Percentiles rank a stretch among this genome's conserved stretches.
phyloP scores from a whole-genome alignment of 2,797 vertebrate genomes.

The Sebastes nivosus region DNA sequence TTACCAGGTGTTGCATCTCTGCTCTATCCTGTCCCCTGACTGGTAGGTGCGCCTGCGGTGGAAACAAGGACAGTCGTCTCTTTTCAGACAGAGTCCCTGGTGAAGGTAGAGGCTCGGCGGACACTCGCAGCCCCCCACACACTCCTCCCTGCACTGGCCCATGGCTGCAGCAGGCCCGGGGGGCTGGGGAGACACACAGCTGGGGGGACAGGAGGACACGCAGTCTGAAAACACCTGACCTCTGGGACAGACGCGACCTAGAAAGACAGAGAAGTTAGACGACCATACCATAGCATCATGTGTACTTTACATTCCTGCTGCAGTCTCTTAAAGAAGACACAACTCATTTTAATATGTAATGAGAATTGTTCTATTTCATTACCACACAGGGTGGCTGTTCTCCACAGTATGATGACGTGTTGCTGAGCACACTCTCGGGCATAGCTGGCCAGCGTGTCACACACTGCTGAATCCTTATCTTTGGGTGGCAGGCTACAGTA shows the following conservation, averaged over 20 bases:
- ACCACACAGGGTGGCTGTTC: conserved; percentile 86
- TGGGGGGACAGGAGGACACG: conserved; percentile 86
- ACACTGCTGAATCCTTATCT: conserved; percentile 66
- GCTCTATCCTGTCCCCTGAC: conserved; percentile 83
- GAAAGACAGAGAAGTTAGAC: neutral
- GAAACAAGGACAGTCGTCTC: conserved; percentile 86
- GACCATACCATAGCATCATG: neutral
- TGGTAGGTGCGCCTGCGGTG: conserved; percentile 82
- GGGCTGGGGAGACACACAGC: conserved; percentile 75
- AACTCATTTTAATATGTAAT: neutral
- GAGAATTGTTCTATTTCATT: neutral
- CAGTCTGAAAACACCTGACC: conserved; percentile 90
- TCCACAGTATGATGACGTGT: conserved; percentile 82
- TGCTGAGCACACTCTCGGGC: conserved; percentile 86
- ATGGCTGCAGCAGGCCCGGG: conserved; percentile 36
- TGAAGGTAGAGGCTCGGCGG: conserved; percentile 81
- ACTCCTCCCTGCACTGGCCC: conserved; percentile 85
- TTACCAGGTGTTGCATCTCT: conserved; percentile 91
- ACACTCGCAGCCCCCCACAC: conserved; percentile 90
- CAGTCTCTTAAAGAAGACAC: neutral
- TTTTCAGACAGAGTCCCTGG: conserved; percentile 77
- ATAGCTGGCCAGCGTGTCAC: conserved; percentile 88
- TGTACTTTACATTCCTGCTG: neutral
- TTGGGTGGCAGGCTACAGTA: conserved; percentile 71
- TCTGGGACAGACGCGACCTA: conserved; percentile 82